Base-by-base conservation (phyloP, 2,113 vertebrate species). In the Equus przewalskii region DNA sequence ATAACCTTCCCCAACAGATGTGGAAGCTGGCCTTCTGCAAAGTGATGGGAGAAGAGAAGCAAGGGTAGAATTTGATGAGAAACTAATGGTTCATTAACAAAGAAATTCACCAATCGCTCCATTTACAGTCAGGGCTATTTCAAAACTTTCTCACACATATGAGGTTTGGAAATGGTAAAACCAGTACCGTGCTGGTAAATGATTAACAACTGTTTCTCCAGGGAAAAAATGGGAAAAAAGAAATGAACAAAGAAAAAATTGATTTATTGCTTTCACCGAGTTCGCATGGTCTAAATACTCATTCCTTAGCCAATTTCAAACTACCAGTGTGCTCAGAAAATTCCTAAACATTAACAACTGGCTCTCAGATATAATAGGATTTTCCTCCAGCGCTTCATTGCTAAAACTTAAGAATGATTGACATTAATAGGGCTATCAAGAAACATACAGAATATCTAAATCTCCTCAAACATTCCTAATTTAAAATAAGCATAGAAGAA, bases 401-500 rank as follows among this genome's bases (percentile, higher is more conserved):
- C 14, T 80, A 69, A 73, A 78, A 15, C 14, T 60, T 96, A 80
- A 56, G 75, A 94, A n/a, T 70, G 76, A 72, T 89, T 96, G 80
- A 54, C 1, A 49, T 96, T 89, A 83, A 7, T 94, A 49, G 84
- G 75, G 14, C 54, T 95, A 64, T 21, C 89, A 82, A 93, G 97
- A 91, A 62, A n/a, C 30, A 90, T 89, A 36, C 54, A 78, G 73
- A 94, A 78, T 96, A 78, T 96, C 60, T 97, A 95, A 98, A 96
- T 91, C 78, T 46, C 41, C 36, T 86, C 30, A 58, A 98, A 73
- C 85, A 13, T 21, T 82, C 89, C 36, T 0, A 4, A 94, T 86
- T 97, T 96, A 92, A 97, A 21, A 1, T 21, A 12, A 93, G 2
- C 26, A 14, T 70, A 70, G 85, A 96, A 87, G 46, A 89, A 96